Conservation (phyloP, 1,140 invertebrate genomes). For the Meloidogyne floridensis region DNA sequence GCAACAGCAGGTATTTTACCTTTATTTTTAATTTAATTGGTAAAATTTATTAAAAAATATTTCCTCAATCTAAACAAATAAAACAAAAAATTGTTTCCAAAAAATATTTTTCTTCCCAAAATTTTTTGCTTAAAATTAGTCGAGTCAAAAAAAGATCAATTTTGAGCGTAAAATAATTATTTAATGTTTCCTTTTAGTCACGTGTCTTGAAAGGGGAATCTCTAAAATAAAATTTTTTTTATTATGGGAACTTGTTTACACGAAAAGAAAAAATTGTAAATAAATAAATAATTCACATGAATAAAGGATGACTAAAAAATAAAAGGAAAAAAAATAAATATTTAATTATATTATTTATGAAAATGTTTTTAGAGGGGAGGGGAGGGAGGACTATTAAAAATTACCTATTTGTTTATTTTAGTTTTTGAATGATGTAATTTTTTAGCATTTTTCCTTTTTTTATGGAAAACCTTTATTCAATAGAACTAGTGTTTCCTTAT, state of each 20-base stretch:
- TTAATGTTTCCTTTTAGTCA: not conserved
- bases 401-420: too few species aligned
- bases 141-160: not conserved
- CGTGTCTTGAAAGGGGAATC: not conserved
- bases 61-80: too few species aligned
- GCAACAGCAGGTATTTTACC: not conserved
- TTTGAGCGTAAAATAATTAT: not conserved
- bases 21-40: too few species aligned
- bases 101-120: too few species aligned
- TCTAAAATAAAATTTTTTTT: not conserved
- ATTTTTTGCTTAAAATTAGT: not conserved
- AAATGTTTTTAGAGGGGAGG: not conserved
- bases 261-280: not conserved
- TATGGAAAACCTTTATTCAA: too few species aligned
- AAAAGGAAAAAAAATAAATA: not conserved
- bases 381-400: not conserved
- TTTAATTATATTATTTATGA: not conserved
- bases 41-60: too few species aligned
- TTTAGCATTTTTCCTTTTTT: not conserved
- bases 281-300: slow-evolving; percentile 1
- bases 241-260: not conserved
- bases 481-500: too few species aligned
- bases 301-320: not conserved
- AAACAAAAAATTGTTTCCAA: too few species aligned
- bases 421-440: not conserved